These are phyloP conservation scores for Thamnophis elegans DNA, from an alignment of 2,797 vertebrate genomes.

Conservation along the genomic window DNA sequence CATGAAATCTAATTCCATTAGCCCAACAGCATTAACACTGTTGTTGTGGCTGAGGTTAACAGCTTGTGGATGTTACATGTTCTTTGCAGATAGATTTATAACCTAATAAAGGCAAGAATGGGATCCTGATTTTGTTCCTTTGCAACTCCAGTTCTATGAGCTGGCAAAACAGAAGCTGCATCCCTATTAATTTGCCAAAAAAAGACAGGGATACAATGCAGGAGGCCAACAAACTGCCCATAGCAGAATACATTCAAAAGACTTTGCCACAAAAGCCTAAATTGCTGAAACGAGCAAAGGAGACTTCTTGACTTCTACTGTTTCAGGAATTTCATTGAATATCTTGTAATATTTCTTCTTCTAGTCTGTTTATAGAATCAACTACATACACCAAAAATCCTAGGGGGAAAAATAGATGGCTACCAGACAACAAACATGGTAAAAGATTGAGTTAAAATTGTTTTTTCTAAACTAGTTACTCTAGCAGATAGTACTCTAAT, in stretches of 20 bases:
- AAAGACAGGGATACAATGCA: constrained; percentile 48
- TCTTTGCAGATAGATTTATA: constrained; percentile 50
- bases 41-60: constrained; percentile 25
- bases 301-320: background rate
- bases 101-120: constrained; percentile 58
- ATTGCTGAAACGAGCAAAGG: constrained; percentile 31
- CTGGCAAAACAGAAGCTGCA: constrained; percentile 33
- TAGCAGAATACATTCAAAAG: constrained; percentile 43
- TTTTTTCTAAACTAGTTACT: background rate
- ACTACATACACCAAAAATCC: background rate
- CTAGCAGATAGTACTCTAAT: background rate
- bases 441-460: background rate
- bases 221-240: constrained; percentile 17
- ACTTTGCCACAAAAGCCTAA: background rate
- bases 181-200: constrained; percentile 42
- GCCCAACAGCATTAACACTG: constrained; percentile 44
- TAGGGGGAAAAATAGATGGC: background rate
- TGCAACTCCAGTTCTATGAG: constrained; percentile 43
- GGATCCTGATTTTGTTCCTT: constrained; percentile 47
- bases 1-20: constrained; percentile 55
- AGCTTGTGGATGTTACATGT: constrained; percentile 43
- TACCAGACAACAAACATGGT: background rate
- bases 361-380: background rate
- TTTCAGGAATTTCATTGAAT: constrained; percentile 29
- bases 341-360: constrained; percentile 43